A percentile compares a stretch with the other conserved stretches of the same genome.
Evolutionary conservation across 2,113 vertebrate species (phyloP).

Genomic region (Platichthys stellatus): DNA sequence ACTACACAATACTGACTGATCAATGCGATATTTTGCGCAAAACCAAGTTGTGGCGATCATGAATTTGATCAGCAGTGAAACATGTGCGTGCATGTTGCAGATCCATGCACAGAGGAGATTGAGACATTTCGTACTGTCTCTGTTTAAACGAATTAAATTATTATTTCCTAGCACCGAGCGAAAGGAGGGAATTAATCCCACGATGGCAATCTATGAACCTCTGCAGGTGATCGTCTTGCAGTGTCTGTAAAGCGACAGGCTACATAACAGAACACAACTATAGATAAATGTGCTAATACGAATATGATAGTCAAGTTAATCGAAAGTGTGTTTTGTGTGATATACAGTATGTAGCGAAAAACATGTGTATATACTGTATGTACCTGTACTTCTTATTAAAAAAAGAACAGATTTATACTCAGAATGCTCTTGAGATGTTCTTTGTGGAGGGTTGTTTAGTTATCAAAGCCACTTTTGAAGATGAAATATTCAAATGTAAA

Average conservation of each 20-base stretch:
- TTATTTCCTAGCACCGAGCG: neutral
- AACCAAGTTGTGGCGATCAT: neutral
- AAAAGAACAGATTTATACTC: slow-evolving; percentile 48
- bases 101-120: neutral
- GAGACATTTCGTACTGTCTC: neutral
- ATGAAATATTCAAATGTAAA: slow-evolving; percentile 65
- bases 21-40: neutral
- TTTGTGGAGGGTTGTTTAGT: slow-evolving; percentile 58
- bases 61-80: too few relatives aligned
- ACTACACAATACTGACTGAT: neutral
- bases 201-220: neutral
- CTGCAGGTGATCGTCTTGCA: neutral
- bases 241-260: neutral
- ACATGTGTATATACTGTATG: slow-evolving; percentile 48
- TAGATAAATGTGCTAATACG: slow-evolving; percentile 31
- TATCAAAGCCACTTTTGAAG: slow-evolving; percentile 48
- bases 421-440: slow-evolving; percentile 41
- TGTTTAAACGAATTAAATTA: slow-evolving; percentile 1
- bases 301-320: slow-evolving; percentile 8
- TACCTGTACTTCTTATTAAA: slow-evolving; percentile 44
- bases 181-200: neutral
- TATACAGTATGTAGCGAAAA: slow-evolving; percentile 44
- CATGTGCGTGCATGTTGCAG: neutral
- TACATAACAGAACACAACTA: neutral
- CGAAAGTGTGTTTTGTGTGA: slow-evolving; percentile 28